A percentile compares a stretch with the other conserved stretches of the same genome.
phyloP scores from a whole-genome alignment of 2,888 invertebrate genomes.

The Drosophila nigritarsus region DNA sequence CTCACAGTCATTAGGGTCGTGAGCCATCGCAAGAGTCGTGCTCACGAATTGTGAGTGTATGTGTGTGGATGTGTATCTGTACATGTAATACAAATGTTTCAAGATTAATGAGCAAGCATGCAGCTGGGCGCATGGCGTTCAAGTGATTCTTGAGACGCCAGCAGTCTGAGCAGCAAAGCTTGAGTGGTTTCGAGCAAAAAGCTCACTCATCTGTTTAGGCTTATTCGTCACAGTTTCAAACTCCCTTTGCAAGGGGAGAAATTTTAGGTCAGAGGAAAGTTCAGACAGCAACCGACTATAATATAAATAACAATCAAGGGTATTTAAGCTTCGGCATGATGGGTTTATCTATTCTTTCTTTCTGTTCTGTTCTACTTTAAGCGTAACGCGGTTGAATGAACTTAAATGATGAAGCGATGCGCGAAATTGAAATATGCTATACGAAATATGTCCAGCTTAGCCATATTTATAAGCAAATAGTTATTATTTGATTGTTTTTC shows the following conservation, averaged over 20 bases:
- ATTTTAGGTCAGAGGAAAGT: neutral
- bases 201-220: constrained; percentile 23
- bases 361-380: neutral
- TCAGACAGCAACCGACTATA: neutral
- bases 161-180: constrained; percentile 40
- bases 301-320: neutral
- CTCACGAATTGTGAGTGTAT: constrained; percentile 56
- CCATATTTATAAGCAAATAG: neutral
- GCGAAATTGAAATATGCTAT: neutral
- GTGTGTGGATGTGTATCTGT: neutral
- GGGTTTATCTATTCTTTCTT: neutral
- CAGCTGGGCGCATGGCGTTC: constrained; percentile 36
- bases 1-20: constrained; percentile 79
- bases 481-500: too few relatives aligned
- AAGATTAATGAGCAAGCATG: constrained; percentile 35
- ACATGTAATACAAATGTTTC: constrained; percentile 7
- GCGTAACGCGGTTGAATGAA: constrained; percentile 56
- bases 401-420: constrained; percentile 11
- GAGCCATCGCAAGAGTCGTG: constrained; percentile 59
- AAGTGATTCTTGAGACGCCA: constrained; percentile 67
- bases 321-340: neutral
- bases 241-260: neutral
- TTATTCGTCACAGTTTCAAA: neutral
- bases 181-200: constrained; percentile 54
- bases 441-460: neutral